Evolutionary conservation across 1,140 invertebrate genomes (phyloP).

Genomic region (Drosophila ohnishii): DNA sequence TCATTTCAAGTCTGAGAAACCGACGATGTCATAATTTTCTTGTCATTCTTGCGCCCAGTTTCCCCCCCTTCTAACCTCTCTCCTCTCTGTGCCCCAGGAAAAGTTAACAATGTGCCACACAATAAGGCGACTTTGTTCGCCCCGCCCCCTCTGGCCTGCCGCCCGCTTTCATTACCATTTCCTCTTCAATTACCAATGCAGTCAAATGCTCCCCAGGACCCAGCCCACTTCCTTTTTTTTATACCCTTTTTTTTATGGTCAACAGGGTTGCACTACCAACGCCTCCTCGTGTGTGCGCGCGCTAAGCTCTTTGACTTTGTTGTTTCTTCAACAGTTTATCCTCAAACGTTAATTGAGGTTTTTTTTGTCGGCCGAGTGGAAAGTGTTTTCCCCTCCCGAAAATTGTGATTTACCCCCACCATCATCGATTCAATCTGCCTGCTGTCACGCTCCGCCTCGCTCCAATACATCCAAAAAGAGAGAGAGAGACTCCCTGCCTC

Average conservation of each 20-base stretch:
- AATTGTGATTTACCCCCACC: conserved; percentile 27
- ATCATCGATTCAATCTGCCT: conserved; percentile 27
- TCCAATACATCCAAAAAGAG: conserved; percentile 1
- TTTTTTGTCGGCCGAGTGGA: conserved; percentile 8
- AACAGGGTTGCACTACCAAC: conserved; percentile 32
- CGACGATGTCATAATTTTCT: conserved; percentile 9
- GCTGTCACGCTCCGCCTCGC: conserved; percentile 5
- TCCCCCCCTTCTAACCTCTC: not conserved
- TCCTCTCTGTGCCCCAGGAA: conserved; percentile 16
- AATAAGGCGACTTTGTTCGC: conserved; percentile 46
- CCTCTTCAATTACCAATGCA: conserved; percentile 49
- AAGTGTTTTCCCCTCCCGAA: conserved; percentile 1
- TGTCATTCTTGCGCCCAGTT: not conserved
- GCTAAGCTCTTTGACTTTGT: conserved; percentile 38
- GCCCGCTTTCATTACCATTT: conserved; percentile 48
- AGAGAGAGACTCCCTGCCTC: not conserved
- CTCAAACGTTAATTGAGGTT: conserved; percentile 38
- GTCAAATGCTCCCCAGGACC: conserved; percentile 28
- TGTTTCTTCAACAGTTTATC: conserved; percentile 29
- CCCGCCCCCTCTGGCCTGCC: conserved; percentile 11
- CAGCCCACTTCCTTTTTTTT: not conserved
- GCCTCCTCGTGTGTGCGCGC: not conserved
- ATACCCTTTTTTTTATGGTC: conserved; percentile 20
- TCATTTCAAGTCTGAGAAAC: conserved; percentile 5
- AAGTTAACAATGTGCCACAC: conserved; percentile 52